Percentiles rank a stretch among this genome's conserved stretches.
Evolutionary conservation across 2,888 invertebrate species (phyloP).

Genomic region (Spicauda simplicius): DNA sequence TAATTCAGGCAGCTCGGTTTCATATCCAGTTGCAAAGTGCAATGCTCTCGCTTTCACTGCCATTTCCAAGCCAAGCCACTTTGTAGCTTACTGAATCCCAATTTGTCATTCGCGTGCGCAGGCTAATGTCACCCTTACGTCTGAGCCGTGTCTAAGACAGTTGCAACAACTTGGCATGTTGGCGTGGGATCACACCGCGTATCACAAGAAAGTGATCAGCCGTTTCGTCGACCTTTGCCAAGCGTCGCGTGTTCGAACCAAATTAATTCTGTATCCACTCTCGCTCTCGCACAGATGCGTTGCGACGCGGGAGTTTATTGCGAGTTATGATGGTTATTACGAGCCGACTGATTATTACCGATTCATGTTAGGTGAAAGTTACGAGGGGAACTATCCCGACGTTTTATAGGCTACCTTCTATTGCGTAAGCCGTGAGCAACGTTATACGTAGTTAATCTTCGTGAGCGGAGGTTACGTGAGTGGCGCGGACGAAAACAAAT

Average conservation of each 20-base stretch:
- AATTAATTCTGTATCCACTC: constrained; percentile 76
- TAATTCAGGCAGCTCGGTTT: constrained; percentile 27
- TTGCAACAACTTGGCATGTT: constrained; percentile 31
- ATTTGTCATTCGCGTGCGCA: constrained; percentile 30
- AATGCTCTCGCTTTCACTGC: constrained; percentile 37
- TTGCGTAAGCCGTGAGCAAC: constrained; percentile 34
- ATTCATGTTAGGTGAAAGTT: constrained; percentile 72
- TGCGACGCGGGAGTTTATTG: constrained; percentile 53
- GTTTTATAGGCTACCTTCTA: constrained; percentile 34
- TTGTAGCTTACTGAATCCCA: constrained; percentile 33
- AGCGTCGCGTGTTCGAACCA: constrained; percentile 72
- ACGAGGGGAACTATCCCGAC: constrained; percentile 53
- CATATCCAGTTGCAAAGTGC: constrained; percentile 32
- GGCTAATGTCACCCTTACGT: constrained; percentile 35
- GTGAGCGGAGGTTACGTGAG: constrained; percentile 28
- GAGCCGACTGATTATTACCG: constrained; percentile 59
- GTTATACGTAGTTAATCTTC: constrained; percentile 37
- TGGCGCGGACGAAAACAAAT: constrained; percentile 28
- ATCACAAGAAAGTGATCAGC: constrained; percentile 64
- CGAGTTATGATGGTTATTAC: constrained; percentile 68
- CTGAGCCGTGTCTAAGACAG: constrained; percentile 19
- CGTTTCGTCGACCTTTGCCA: constrained; percentile 51
- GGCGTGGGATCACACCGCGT: constrained; percentile 30
- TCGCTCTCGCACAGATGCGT: constrained; percentile 68
- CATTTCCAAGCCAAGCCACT: constrained; percentile 25